These are phyloP conservation scores for Congeria kusceri DNA, from an alignment of 2,888 invertebrate genomes.

Conservation along the genomic window DNA sequence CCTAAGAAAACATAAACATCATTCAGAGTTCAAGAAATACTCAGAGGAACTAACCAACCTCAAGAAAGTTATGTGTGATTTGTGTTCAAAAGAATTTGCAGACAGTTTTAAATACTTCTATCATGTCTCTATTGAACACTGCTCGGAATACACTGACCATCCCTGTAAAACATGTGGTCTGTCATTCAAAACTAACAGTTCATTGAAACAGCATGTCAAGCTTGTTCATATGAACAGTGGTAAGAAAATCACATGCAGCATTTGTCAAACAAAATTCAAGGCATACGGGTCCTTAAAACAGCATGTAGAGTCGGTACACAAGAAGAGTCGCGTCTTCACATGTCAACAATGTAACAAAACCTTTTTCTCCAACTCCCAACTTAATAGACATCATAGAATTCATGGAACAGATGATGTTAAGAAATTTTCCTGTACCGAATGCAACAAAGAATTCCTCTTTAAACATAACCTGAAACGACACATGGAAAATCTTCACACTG, in stretches of 20 bases:
- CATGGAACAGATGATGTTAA: constrained; percentile 68
- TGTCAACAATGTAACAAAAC: constrained; percentile 71
- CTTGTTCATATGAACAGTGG: constrained; percentile 61
- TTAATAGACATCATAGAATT: constrained; percentile 69
- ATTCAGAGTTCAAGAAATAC: constrained; percentile 60
- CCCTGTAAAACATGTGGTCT: constrained; percentile 67
- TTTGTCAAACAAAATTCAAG: constrained; percentile 73
- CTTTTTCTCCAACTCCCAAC: constrained; percentile 69
- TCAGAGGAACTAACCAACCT: constrained; percentile 62
- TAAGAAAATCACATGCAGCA: constrained; percentile 61
- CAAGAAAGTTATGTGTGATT: constrained; percentile 56
- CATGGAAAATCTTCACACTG: constrained; percentile 68
- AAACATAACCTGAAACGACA: constrained; percentile 74
- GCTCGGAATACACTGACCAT: constrained; percentile 24
- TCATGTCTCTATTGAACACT: constrained; percentile 66
- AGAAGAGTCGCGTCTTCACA: constrained; percentile 58
- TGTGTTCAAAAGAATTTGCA: constrained; percentile 59
- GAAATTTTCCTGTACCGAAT: constrained; percentile 64
- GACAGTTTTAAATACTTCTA: constrained; percentile 56
- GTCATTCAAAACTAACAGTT: constrained; percentile 61
- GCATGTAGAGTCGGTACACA: constrained; percentile 74
- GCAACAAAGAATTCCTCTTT: constrained; percentile 74
- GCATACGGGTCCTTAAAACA: constrained; percentile 68
- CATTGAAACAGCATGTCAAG: constrained; percentile 68
- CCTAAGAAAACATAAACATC: constrained; percentile 59